Evolutionary conservation across 2,797 vertebrate genomes (phyloP).

Genomic region (Scyliorhinus canicula): DNA sequence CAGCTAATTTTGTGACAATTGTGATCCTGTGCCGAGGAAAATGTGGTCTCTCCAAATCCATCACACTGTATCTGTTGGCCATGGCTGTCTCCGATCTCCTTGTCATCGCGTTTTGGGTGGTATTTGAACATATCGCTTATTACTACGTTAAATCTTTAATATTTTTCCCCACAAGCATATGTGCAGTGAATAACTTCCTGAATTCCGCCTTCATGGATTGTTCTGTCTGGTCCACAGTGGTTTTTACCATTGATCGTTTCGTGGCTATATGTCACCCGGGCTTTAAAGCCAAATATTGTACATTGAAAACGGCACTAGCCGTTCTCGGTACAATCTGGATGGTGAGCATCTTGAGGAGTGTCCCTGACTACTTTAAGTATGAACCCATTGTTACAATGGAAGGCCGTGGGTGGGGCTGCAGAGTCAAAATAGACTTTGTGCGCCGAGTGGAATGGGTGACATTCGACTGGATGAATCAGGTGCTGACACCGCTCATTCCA

Average conservation of each 20-base stretch:
- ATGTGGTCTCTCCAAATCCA: not conserved
- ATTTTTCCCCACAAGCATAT: not conserved
- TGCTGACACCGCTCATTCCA: not conserved
- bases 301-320: not conserved
- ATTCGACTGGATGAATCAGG: not conserved
- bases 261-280: not conserved
- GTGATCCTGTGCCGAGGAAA: not conserved
- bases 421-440: not conserved
- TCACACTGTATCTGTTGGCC: not conserved
- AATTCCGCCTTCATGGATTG: not conserved
- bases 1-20: not conserved
- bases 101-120: not conserved
- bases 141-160: not conserved
- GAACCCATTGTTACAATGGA: not conserved
- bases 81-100: not conserved
- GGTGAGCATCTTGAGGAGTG: not conserved
- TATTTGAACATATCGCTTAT: not conserved
- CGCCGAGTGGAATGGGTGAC: rapidly evolving
- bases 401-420: not conserved
- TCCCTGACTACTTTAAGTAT: not conserved
- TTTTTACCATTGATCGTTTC: not conserved
- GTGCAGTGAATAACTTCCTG: not conserved
- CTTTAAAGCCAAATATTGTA: not conserved
- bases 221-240: not conserved
- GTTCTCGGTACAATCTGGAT: not conserved